These are phyloP conservation scores for Menidia menidia DNA, from an alignment of 2,797 vertebrate species.

Conservation along the genomic window DNA sequence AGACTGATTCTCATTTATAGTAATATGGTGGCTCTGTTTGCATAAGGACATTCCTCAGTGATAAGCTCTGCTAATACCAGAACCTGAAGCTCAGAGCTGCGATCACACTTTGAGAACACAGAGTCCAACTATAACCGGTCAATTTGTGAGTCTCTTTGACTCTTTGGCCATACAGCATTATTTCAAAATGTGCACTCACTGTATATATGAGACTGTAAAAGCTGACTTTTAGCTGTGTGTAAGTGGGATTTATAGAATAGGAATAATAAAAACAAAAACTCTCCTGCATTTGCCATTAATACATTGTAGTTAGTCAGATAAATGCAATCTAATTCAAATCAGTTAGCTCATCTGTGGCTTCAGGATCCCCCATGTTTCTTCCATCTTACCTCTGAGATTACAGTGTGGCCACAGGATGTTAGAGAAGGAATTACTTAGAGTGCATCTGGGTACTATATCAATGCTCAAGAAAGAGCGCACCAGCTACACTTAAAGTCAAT, in stretches of 20 bases:
- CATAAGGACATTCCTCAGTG: constrained; percentile 77
- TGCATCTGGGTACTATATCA: not conserved
- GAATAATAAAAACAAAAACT: not conserved
- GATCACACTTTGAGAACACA: constrained; percentile 45
- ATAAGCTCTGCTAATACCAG: constrained; percentile 75
- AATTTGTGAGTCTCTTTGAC: constrained; percentile 20
- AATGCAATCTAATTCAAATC: constrained; percentile 1
- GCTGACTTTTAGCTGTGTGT: not conserved
- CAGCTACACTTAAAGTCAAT: constrained; percentile 2
- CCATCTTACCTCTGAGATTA: not conserved
- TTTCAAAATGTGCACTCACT: constrained; percentile 19
- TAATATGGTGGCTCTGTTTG: constrained; percentile 77
- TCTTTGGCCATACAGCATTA: constrained; percentile 23
- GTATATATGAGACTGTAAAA: not conserved
- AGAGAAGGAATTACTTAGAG: not conserved
- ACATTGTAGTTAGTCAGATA: not conserved
- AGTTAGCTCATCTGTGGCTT: not conserved
- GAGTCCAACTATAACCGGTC: constrained; percentile 21
- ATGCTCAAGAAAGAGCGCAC: not conserved
- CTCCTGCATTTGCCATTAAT: not conserved
- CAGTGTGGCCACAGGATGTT: not conserved
- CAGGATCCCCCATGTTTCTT: not conserved
- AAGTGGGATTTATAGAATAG: constrained; percentile 11
- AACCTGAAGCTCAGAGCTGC: constrained; percentile 59
- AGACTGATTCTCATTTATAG: constrained; percentile 76